Conservation (phyloP, 1,140 invertebrate species). For the Cyphomyrmex costatus region DNA sequence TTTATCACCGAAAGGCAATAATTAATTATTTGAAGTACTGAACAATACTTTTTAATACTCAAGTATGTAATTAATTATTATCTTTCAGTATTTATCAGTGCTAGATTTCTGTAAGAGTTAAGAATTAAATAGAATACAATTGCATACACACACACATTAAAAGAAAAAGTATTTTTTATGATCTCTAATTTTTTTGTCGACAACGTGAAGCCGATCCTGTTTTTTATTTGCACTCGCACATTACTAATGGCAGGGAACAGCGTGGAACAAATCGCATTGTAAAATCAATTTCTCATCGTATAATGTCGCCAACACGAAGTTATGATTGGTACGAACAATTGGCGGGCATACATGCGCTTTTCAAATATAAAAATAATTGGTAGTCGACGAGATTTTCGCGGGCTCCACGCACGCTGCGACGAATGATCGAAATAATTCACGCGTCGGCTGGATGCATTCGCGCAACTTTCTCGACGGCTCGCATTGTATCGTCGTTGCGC, state of each 20-base stretch:
- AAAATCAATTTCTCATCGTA: slow-evolving; percentile 52
- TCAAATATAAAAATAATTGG: slow-evolving; percentile 62
- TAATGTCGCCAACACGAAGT: slow-evolving; percentile 46
- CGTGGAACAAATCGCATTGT: slow-evolving; percentile 52
- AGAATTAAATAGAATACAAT: slow-evolving; percentile 20
- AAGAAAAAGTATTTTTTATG: background rate
- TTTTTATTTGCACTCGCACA: slow-evolving; percentile 41
- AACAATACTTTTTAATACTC: no score
- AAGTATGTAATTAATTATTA: no score
- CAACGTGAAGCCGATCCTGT: slow-evolving; percentile 1
- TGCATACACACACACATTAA: no score
- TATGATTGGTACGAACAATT: slow-evolving; percentile 51
- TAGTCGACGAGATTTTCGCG: slow-evolving; percentile 52
- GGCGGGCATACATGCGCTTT: slow-evolving; percentile 15
- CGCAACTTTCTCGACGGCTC: slow-evolving; percentile 47
- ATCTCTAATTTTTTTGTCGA: slow-evolving; percentile 1
- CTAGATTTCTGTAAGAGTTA: no score
- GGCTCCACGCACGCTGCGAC: slow-evolving; percentile 18
- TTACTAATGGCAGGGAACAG: slow-evolving; percentile 52
- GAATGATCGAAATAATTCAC: slow-evolving; percentile 60
- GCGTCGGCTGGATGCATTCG: slow-evolving; percentile 21
- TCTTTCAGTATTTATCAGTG: no score
- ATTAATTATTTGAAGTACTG: no score
- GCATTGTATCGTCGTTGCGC: slow-evolving; percentile 26
- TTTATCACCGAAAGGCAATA: no score